phyloP scores from a whole-genome alignment of 2,797 vertebrate genomes.

The Argya squamiceps region DNA sequence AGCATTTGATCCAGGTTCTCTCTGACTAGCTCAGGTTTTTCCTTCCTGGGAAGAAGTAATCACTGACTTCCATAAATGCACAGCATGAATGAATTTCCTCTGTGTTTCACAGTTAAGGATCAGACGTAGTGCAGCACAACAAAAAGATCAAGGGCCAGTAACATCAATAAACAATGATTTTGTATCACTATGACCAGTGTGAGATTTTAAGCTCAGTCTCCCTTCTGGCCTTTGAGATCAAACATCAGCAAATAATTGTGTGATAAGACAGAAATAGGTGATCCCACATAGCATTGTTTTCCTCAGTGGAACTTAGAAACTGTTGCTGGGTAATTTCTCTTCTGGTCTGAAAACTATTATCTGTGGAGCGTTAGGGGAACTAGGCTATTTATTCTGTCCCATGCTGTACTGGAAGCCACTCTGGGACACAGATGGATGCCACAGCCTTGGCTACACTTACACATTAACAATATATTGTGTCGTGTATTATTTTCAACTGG shows the following conservation, averaged over 20 bases:
- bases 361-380: not conserved
- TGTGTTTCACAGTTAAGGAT: not conserved
- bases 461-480: not conserved
- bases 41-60: not conserved
- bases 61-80: not conserved
- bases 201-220: not conserved
- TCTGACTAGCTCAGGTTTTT: not conserved
- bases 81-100: conserved; percentile 20
- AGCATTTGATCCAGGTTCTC: not conserved
- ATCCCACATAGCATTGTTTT: not conserved
- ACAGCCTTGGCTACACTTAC: not conserved
- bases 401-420: not conserved
- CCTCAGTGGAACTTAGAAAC: not conserved
- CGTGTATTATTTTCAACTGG: not conserved
- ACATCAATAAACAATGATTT: conserved; percentile 28
- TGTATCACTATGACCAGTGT: not conserved
- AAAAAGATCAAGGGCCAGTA: not conserved
- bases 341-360: not conserved
- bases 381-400: not conserved
- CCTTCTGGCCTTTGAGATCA: not conserved
- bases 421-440: not conserved
- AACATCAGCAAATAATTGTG: not conserved
- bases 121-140: not conserved
- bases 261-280: not conserved
- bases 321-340: not conserved